A percentile compares a stretch with the other conserved stretches of the same genome.
Evolutionary conservation across 2,888 invertebrate genomes (phyloP).

Genomic region (Aphrophora alni): DNA sequence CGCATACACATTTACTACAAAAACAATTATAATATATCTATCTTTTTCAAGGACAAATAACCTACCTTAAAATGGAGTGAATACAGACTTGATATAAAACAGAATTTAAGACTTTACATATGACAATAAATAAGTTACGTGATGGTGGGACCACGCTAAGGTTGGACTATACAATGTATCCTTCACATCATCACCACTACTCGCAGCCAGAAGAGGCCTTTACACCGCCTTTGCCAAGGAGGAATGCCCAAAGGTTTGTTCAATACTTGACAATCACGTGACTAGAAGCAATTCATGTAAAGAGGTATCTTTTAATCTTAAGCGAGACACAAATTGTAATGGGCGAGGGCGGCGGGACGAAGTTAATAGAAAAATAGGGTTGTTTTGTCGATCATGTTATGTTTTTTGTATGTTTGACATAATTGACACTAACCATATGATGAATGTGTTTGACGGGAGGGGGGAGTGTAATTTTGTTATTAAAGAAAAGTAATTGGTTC

Average conservation of each 20-base stretch:
- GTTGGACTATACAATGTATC: neutral
- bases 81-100: neutral
- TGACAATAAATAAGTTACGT: neutral
- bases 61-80: neutral
- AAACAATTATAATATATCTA: no score
- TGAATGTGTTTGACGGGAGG: neutral
- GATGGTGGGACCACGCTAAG: neutral
- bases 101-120: neutral
- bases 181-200: constrained; percentile 31
- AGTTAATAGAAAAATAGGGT: neutral
- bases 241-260: constrained; percentile 36
- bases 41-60: neutral
- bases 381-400: neutral
- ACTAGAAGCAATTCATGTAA: neutral
- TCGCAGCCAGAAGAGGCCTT: constrained; percentile 36
- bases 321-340: neutral
- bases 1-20: no score
- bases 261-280: neutral
- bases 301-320: neutral
- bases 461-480: neutral
- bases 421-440: neutral
- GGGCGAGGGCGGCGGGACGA: neutral
- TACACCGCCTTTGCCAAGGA: constrained; percentile 36
- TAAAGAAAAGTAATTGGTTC: neutral
- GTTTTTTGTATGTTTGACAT: neutral